Conservation (phyloP, 2,113 vertebrate species). For the Cacatua alba region DNA sequence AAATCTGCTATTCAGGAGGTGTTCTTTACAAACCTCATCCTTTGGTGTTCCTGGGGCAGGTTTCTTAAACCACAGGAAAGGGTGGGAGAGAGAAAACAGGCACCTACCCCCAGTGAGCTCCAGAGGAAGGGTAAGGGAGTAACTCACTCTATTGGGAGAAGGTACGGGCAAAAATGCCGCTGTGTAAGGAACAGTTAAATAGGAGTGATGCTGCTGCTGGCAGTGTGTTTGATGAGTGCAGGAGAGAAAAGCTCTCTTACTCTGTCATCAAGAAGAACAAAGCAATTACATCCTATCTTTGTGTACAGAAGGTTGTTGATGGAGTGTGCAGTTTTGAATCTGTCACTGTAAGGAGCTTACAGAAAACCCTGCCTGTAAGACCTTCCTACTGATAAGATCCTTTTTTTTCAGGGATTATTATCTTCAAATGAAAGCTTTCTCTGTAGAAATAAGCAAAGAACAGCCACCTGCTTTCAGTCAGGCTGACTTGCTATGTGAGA, state of each 20-base stretch:
- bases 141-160: neutral
- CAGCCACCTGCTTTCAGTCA: neutral
- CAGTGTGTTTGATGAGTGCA: neutral
- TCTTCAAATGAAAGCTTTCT: neutral
- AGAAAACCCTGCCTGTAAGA: neutral
- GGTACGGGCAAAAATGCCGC: neutral
- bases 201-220: neutral
- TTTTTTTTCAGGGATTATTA: neutral
- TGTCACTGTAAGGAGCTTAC: neutral
- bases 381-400: neutral
- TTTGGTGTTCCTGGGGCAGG: neutral
- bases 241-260: neutral
- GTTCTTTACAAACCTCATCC: neutral
- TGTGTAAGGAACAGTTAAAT: fast-evolving
- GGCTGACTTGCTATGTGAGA: neutral
- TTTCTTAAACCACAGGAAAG: neutral
- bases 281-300: neutral
- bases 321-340: neutral
- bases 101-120: neutral
- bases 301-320: neutral
- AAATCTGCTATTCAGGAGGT: neutral
- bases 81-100: neutral
- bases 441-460: neutral
- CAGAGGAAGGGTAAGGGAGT: neutral
- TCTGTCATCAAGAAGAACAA: neutral